Evolutionary conservation across 2,797 vertebrate genomes (phyloP), one percentile per base, ranked within the genome.

Genomic region (Etheostoma perlongum): DNA sequence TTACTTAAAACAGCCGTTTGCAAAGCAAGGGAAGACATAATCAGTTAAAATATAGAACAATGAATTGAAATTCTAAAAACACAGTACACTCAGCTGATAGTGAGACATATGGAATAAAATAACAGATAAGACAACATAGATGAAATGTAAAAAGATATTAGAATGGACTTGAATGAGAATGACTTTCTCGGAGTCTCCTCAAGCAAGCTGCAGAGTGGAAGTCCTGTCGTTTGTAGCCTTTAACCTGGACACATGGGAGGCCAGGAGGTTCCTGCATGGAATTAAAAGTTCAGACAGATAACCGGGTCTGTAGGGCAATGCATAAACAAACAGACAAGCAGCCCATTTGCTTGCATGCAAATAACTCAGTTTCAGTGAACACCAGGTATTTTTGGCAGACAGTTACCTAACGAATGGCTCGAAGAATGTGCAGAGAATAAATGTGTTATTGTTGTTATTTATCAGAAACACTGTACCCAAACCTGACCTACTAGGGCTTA

Each of bases 321-420:
- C 16, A 36, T 3, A 33, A 52, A 47, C 23, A 12, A 30, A 59
- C 36, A 44, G 27, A 25, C 23, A 21, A 16, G 8, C 46, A 30
- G 57, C 14, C 10, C 25, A 48, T 55, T 62, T 21, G 14, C 42
- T 51, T 63, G 42, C 27, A 68, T 69, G 44, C 58, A 62, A 62
- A 63, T 48, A 40, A 14, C 27, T 62, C 21, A 12, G 53, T 25
- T 49, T 44, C 21, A n/a, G 25, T n/a, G 44, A 51, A 25, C 16
- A 30, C 16, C 30, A 70, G 13, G 49, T 54, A 27, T 71, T 54
- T 30, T 44, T 25, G 23, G 33, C 16, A 27, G 30, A 63, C 70
- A 10, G 71, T n/a, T 57, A 27, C 6, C 61, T 57, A 3, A 54
- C 18, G 8, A 25, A 27, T 25, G 52, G 23, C 52, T 54, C 14